Conservation (phyloP, 2,888 invertebrate genomes). For the Drosophila meridiana region DNA sequence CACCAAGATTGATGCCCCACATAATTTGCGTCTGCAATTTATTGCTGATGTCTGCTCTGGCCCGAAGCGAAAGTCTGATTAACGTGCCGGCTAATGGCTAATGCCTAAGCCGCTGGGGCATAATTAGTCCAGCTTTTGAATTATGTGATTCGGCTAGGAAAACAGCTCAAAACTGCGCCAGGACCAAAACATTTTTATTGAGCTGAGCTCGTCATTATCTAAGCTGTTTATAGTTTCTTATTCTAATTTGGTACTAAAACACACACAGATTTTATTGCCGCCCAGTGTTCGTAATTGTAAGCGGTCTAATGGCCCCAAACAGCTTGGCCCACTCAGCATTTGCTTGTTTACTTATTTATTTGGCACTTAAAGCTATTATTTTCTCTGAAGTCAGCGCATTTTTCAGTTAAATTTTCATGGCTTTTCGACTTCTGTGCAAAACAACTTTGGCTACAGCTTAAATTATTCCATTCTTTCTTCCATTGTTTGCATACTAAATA, state of each 20-base stretch:
- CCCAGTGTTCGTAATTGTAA: constrained; percentile 28
- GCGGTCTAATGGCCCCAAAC: constrained; percentile 17
- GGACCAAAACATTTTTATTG: not conserved
- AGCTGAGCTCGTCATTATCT: not conserved
- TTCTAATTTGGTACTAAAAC: constrained; percentile 29
- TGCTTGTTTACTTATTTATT: constrained; percentile 9
- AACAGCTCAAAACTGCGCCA: not conserved
- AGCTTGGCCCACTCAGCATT: constrained; percentile 8
- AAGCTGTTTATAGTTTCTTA: constrained; percentile 49
- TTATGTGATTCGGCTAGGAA: constrained; percentile 10
- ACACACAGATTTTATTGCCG: constrained; percentile 26
- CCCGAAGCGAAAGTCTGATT: constrained; percentile 27
- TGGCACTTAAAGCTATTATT: not conserved
- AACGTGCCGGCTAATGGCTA: constrained; percentile 38
- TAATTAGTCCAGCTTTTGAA: constrained; percentile 59
- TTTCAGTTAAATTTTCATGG: not conserved
- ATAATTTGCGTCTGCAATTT: constrained; percentile 58
- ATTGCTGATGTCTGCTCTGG: constrained; percentile 38
- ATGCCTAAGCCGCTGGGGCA: constrained; percentile 34
- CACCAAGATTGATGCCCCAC: constrained; percentile 65
- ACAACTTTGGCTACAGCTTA: no score
- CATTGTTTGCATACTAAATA: not conserved
- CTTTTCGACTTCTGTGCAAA: not conserved
- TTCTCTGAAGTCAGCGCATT: not conserved
- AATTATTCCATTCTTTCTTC: not conserved